Evolutionary conservation across 2,797 vertebrate species (phyloP).

Genomic region (Sus cebifrons): DNA sequence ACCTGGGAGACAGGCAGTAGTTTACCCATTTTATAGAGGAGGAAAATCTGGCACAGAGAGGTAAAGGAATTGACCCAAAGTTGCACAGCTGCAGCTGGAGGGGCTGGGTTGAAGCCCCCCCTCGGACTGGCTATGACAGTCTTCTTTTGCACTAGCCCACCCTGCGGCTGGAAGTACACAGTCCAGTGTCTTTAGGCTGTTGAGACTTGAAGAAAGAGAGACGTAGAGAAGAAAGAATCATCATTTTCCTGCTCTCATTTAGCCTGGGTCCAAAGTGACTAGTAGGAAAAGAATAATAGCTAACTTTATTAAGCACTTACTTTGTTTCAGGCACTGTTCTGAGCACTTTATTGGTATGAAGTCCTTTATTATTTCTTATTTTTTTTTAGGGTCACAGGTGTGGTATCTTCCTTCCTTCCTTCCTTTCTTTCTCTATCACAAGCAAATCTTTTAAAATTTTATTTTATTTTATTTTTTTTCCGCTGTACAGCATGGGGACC

Average conservation of each 20-base stretch:
- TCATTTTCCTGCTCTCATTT: background rate
- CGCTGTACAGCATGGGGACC: too few relatives aligned
- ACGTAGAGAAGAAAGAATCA: background rate
- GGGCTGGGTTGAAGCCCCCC: too few relatives aligned
- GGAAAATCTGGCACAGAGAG: constrained; percentile 5
- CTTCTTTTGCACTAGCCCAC: background rate
- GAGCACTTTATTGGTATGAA: background rate
- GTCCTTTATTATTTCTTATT: background rate
- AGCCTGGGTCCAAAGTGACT: background rate
- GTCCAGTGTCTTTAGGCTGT: background rate
- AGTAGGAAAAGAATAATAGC: background rate
- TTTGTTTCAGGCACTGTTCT: background rate
- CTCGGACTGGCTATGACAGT: background rate
- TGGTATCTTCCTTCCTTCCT: too few relatives aligned
- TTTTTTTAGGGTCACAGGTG: too few relatives aligned
- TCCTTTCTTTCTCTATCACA: too few relatives aligned
- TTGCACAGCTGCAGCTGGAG: background rate
- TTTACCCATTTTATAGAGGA: background rate
- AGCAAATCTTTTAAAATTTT: too few relatives aligned
- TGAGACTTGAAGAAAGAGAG: background rate
- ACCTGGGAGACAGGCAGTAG: background rate
- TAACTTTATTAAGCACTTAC: background rate
- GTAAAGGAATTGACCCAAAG: background rate
- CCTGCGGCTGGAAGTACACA: background rate
- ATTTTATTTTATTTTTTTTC: too few relatives aligned